Evolutionary conservation across 2,888 invertebrate genomes (phyloP).

Genomic region (Cantharis nigra): DNA sequence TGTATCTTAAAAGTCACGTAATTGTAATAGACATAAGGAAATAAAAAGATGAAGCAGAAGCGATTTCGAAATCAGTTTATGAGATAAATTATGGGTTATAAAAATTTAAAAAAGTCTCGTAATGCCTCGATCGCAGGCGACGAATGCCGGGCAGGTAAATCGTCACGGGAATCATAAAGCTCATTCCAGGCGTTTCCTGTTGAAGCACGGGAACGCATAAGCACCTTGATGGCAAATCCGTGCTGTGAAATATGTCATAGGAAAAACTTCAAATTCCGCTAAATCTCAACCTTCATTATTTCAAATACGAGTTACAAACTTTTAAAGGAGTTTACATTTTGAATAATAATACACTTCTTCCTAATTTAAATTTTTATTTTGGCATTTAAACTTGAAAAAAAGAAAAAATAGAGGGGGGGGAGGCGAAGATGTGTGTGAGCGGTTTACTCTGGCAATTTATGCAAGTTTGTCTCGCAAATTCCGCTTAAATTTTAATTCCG

Average conservation of each 20-base stretch:
- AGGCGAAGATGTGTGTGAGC: not conserved
- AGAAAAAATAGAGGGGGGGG: not conserved
- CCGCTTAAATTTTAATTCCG: not conserved
- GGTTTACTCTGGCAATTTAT: not conserved
- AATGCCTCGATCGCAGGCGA: conserved; percentile 21
- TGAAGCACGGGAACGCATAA: conserved; percentile 28
- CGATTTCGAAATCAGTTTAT: conserved; percentile 13
- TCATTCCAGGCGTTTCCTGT: conserved; percentile 31
- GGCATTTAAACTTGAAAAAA: not conserved
- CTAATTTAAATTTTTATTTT: conserved; percentile 20
- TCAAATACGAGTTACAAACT: conserved; percentile 19
- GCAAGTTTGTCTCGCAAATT: not conserved
- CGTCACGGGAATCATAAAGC: conserved; percentile 34
- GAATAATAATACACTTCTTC: conserved; percentile 26
- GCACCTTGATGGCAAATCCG: conserved; percentile 34
- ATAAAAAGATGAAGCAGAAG: not conserved
- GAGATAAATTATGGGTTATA: conserved; percentile 15
- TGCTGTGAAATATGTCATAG: conserved; percentile 28
- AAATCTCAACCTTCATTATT: conserved; percentile 20
- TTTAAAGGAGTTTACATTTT: conserved; percentile 14
- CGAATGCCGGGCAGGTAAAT: conserved; percentile 25
- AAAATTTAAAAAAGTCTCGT: conserved; percentile 21
- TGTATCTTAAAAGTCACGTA: not conserved
- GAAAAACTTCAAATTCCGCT: conserved; percentile 24
- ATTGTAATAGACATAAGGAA: not conserved